Conservation (phyloP, 1,140 invertebrate genomes). For the Drosophila athabasca region DNA sequence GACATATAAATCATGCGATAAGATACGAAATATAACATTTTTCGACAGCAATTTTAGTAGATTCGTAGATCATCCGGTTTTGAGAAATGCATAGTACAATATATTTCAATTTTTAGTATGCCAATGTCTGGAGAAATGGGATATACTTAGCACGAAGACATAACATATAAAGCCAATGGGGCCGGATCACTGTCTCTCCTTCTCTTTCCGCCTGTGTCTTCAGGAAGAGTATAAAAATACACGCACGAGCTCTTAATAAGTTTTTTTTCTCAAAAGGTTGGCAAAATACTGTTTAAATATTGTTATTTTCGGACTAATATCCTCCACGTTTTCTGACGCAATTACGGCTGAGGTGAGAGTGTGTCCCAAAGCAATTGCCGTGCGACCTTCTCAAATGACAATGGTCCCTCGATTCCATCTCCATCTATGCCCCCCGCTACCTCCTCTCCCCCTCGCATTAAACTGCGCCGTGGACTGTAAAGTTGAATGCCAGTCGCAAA, state of each 20-base stretch:
- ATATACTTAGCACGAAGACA: conserved; percentile 23
- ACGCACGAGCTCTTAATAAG: conserved; percentile 51
- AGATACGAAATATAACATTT: conserved; percentile 27
- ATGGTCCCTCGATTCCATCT: conserved; percentile 51
- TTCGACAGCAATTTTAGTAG: neutral
- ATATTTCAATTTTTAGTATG: neutral
- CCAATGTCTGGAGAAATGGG: neutral
- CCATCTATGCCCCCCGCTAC: conserved; percentile 4
- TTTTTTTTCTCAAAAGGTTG: conserved; percentile 69
- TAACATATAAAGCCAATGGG: neutral
- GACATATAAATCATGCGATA: conserved; percentile 44
- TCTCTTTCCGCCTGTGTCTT: too few species aligned
- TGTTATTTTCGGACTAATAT: conserved; percentile 73
- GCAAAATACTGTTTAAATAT: conserved; percentile 77
- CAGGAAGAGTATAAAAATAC: conserved; percentile 41
- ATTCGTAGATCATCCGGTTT: conserved; percentile 26
- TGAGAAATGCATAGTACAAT: conserved; percentile 18
- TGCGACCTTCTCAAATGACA: conserved; percentile 71
- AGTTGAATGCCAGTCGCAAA: conserved; percentile 68
- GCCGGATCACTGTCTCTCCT: neutral
- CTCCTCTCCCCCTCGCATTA: conserved; percentile 2
- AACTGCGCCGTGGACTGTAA: conserved; percentile 59
- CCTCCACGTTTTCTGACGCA: conserved; percentile 65
- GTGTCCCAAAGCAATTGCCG: conserved; percentile 55
- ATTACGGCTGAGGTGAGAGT: conserved; percentile 47